Base-by-base conservation (phyloP, 64 coral and sea anemone genomes). In the Cladopsammia gracilis region DNA sequence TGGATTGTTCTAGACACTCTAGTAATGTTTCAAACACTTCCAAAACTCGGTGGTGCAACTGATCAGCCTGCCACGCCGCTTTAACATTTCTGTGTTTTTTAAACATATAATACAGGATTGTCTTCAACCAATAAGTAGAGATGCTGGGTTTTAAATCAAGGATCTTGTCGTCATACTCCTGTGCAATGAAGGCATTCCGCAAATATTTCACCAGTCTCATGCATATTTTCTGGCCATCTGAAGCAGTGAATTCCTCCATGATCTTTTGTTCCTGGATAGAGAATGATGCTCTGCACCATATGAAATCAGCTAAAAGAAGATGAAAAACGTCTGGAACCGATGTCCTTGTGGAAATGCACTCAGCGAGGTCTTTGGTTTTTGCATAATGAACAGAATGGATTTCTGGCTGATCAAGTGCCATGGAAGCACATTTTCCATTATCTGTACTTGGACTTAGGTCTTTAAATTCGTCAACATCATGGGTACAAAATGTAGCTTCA, bases 81-180 rank as follows among this genome's bases (percentile, higher is more conserved):
- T 12, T 5, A 82, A 43, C 56, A 7, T 82, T 65, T 20, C 44
- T 59, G 44, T 82, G 50, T 19, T 65, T 59, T 65, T 59, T 18
- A 82, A 58, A 61, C 78, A 43, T 14, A 52, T 42, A 62, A 47
- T 82, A 82, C 78, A 82, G 59, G 44, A 82, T 65, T 34, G 78
- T 82, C 43, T 82, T 82, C n/a, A 82, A 15, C 78, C 54, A 65
- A 15, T 82, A 82, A 7, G 78, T 82, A 43, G 78, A 25, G 34
- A 82, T 82, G 23, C 15, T 15, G 5, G 78, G 44, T 50, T 82
- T 82, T 20, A 82, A 43, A 5, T 62, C n/a, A 8, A 4, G n/a
- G 7, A 65, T 34, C 34, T 61, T 61, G 10, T 26, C 24, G 61
- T 82, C 78, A 82, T 43, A 82, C 12, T 20, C 44, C 22, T 82